Percentiles rank a stretch among this genome's conserved stretches.
Conservation (phyloP, 1,140 invertebrate species). For the Anastrepha ludens region DNA sequence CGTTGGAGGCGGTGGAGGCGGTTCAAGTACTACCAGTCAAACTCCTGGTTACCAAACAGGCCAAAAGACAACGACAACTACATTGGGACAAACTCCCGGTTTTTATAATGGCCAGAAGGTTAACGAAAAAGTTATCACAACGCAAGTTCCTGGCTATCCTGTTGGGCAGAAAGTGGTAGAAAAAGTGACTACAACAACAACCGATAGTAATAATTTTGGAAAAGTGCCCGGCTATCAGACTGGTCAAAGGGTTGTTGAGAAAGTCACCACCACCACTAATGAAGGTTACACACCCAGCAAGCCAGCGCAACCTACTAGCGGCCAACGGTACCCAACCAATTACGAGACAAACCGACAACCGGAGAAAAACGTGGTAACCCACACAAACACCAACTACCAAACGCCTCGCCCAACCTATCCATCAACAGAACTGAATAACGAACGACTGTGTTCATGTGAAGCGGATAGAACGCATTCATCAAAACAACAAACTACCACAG, state of each 20-base stretch:
- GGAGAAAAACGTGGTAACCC: slow-evolving; percentile 26
- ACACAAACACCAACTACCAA: slow-evolving; percentile 58
- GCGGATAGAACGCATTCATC: slow-evolving; percentile 70
- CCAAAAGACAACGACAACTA: slow-evolving; percentile 47
- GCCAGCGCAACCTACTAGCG: background rate
- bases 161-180: background rate
- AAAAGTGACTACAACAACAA: slow-evolving; percentile 47
- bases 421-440: slow-evolving; percentile 64
- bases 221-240: slow-evolving; percentile 23
- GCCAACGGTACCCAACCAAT: background rate
- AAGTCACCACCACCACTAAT: slow-evolving; percentile 39
- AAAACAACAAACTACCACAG: slow-evolving; percentile 61
- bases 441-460: slow-evolving; percentile 68
- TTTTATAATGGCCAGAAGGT: slow-evolving; percentile 9
- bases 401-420: slow-evolving; percentile 67
- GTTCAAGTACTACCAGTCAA: background rate
- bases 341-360: slow-evolving; percentile 21
- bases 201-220: background rate
- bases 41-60: slow-evolving; percentile 58
- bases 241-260: slow-evolving; percentile 53
- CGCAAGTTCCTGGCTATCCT: too few species aligned
- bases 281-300: background rate
- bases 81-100: slow-evolving; percentile 31
- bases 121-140: background rate
- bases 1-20: background rate